Conservation (phyloP, 2,888 invertebrate species). For the Drosophila ezoana region DNA sequence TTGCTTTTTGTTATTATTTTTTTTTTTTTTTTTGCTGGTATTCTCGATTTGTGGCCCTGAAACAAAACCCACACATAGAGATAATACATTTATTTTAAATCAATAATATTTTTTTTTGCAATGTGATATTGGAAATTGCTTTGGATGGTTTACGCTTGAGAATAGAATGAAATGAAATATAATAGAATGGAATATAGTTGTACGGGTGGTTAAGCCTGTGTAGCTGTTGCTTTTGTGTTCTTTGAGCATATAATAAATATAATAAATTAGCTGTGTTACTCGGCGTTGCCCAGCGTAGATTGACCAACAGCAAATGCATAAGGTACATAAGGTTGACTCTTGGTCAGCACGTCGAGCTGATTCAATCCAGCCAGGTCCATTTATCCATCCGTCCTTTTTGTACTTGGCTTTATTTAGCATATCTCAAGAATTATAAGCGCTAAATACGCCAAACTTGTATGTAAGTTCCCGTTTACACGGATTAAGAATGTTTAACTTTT, state of each 20-base stretch:
- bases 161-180: neutral
- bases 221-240: neutral
- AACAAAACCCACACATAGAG: slow-evolving; percentile 19
- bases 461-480: no score
- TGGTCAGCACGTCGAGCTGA: no score
- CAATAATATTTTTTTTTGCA: slow-evolving; percentile 7
- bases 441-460: no score
- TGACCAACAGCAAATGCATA: no score
- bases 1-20: slow-evolving; percentile 10
- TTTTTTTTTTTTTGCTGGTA: slow-evolving; percentile 1
- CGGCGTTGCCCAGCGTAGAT: no score
- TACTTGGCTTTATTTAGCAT: no score
- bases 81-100: slow-evolving; percentile 25
- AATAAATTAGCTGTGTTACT: neutral
- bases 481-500: no score
- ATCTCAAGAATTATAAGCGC: no score
- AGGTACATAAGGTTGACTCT: no score
- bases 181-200: neutral
- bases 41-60: slow-evolving; percentile 23
- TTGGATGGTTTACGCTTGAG: slow-evolving; percentile 4
- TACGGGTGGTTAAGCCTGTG: neutral
- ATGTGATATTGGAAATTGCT: slow-evolving; percentile 1
- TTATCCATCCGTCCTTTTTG: no score
- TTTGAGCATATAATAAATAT: neutral
- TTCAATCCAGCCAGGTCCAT: no score